phyloP scores from a whole-genome alignment of 1,140 invertebrate genomes.

The Drosophila pruinosa region DNA sequence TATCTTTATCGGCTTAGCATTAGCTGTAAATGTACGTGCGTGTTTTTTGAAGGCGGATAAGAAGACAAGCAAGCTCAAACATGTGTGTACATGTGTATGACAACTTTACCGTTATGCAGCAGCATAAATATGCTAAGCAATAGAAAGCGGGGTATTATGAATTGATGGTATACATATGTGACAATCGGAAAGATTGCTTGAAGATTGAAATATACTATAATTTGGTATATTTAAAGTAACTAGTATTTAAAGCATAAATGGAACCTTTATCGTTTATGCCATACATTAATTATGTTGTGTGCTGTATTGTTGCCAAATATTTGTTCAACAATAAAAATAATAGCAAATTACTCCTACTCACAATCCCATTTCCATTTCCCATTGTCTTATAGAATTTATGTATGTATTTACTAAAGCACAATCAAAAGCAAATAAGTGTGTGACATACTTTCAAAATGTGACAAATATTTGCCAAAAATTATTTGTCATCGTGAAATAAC shows the following conservation, averaged over 20 bases:
- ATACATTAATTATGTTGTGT: conserved; percentile 3
- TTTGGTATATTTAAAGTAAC: too few relatives aligned
- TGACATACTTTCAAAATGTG: conserved; percentile 40
- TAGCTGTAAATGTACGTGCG: conserved; percentile 56
- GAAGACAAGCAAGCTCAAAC: not conserved
- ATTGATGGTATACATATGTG: too few relatives aligned
- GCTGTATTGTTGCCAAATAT: conserved; percentile 36
- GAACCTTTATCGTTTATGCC: conserved; percentile 2
- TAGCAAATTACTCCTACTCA: not conserved
- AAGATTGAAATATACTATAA: too few relatives aligned
- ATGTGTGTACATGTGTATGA: not conserved
- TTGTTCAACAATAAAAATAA: conserved; percentile 21
- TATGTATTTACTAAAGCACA: conserved; percentile 25
- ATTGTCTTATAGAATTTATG: conserved; percentile 17
- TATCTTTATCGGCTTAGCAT: conserved; percentile 67
- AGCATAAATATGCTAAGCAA: conserved; percentile 24
- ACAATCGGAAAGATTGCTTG: too few relatives aligned
- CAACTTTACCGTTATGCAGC: conserved; percentile 25
- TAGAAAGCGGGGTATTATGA: too few relatives aligned
- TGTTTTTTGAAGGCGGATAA: conserved; percentile 30
- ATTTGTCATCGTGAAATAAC: conserved; percentile 29
- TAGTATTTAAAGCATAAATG: not conserved
- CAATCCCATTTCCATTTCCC: not conserved
- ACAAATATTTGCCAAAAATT: conserved; percentile 46
- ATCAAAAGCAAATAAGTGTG: conserved; percentile 33